phyloP scores from a whole-genome alignment of 2,797 vertebrate species.

The Molossus molossus region DNA sequence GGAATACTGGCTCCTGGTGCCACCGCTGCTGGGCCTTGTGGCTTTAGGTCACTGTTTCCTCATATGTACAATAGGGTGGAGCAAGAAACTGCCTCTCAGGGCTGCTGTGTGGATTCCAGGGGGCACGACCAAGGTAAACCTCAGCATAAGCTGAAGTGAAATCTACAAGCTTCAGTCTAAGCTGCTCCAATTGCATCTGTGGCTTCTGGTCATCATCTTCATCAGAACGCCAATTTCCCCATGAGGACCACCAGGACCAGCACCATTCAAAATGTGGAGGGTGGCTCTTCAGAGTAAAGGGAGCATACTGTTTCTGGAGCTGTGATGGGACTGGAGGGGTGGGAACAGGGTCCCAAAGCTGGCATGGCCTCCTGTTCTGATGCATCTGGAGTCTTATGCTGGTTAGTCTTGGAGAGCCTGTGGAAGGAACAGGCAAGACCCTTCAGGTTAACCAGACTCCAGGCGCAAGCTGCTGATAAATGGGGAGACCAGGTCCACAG shows the following conservation, averaged over 20 bases:
- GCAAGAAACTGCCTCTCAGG: background rate
- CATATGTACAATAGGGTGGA: background rate
- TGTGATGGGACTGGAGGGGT: background rate
- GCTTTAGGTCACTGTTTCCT: background rate
- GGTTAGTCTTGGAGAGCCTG: accelerated
- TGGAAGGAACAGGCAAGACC: background rate
- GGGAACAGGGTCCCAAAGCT: background rate
- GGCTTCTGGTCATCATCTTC: background rate
- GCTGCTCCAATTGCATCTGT: background rate
- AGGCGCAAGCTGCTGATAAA: background rate
- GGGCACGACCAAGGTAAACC: background rate
- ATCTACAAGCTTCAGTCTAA: background rate
- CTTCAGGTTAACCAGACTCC: background rate
- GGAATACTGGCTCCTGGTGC: background rate
- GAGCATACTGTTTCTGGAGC: background rate
- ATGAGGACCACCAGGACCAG: background rate
- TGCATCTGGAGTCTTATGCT: background rate
- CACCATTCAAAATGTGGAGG: background rate
- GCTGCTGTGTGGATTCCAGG: background rate
- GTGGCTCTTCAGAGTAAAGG: background rate
- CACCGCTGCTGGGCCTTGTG: background rate
- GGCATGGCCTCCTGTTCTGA: background rate
- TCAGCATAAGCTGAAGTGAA: background rate
- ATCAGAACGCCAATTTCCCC: background rate
- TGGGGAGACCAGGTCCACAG: background rate